Evolutionary conservation across 2,888 invertebrate species (phyloP).

Genomic region (Apamea sordens): DNA sequence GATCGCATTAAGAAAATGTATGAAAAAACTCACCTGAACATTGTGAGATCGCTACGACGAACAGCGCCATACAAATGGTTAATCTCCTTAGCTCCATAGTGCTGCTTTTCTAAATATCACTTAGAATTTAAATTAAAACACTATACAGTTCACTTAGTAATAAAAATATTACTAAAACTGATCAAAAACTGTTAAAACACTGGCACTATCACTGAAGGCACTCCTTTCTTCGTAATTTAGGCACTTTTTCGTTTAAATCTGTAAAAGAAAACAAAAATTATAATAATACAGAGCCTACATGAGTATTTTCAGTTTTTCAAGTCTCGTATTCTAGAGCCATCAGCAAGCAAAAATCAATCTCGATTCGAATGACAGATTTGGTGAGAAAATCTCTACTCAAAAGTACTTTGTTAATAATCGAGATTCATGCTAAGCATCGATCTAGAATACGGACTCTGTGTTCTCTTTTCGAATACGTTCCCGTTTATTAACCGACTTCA

Average conservation of each 20-base stretch:
- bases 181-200: conserved; percentile 71
- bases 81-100: conserved; percentile 82
- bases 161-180: conserved; percentile 68
- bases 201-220: conserved; percentile 86
- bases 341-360: not conserved
- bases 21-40: conserved; percentile 80
- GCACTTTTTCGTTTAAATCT: conserved; percentile 82
- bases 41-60: conserved; percentile 78
- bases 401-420: not conserved
- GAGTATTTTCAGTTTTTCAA: not conserved
- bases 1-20: not conserved
- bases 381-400: not conserved
- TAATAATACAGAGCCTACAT: not conserved
- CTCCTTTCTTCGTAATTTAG: conserved; percentile 76
- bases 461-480: conserved; percentile 45
- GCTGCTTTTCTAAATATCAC: conserved; percentile 64
- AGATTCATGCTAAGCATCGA: not conserved
- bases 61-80: conserved; percentile 76
- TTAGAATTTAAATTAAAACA: conserved; percentile 72
- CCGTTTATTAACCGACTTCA: not conserved
- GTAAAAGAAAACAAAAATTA: conserved; percentile 67
- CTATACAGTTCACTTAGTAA: conserved; percentile 69
- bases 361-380: not conserved
- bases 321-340: not conserved
- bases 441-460: conserved; percentile 17